Conservation (phyloP, 2,888 invertebrate genomes). For the Myopa testacea region DNA sequence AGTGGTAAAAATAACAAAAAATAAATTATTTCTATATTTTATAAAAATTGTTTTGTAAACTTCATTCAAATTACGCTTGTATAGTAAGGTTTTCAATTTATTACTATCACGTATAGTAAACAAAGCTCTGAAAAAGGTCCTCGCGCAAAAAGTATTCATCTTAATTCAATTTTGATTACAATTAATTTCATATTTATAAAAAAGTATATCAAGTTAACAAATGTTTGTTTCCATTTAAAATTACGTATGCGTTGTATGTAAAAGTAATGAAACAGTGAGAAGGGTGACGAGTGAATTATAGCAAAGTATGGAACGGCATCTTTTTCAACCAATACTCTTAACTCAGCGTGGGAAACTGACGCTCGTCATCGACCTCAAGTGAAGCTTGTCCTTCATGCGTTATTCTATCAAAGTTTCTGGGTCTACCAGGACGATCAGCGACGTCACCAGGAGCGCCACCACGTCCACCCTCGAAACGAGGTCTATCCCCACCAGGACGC, state of each 20-base stretch:
- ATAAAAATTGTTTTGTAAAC: conserved; percentile 28
- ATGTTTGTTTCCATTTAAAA: conserved; percentile 43
- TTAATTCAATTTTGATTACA: conserved; percentile 46
- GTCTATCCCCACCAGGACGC: conserved; percentile 50
- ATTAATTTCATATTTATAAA: conserved; percentile 45
- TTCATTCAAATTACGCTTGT: conserved; percentile 33
- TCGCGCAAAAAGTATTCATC: conserved; percentile 29
- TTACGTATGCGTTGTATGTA: conserved; percentile 40
- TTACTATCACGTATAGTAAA: conserved; percentile 29
- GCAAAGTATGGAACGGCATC: neutral
- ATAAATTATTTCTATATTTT: conserved; percentile 27
- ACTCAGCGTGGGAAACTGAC: conserved; percentile 94
- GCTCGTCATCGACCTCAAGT: conserved; percentile 95
- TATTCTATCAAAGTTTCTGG: conserved; percentile 50
- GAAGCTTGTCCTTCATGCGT: conserved; percentile 67
- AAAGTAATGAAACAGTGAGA: conserved; percentile 34
- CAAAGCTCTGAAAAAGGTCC: neutral
- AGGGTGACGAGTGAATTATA: conserved; percentile 26
- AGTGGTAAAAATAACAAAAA: conserved; percentile 30
- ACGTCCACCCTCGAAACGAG: conserved; percentile 50
- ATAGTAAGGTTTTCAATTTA: conserved; percentile 22
- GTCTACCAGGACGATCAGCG: conserved; percentile 31
- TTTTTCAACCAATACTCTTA: conserved; percentile 67
- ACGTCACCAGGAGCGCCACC: conserved; percentile 58
- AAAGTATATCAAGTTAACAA: conserved; percentile 43